Evolutionary conservation across 2,113 vertebrate genomes (phyloP), one percentile per base, ranked within the genome.

Genomic region (Thunnus maccoyii): DNA sequence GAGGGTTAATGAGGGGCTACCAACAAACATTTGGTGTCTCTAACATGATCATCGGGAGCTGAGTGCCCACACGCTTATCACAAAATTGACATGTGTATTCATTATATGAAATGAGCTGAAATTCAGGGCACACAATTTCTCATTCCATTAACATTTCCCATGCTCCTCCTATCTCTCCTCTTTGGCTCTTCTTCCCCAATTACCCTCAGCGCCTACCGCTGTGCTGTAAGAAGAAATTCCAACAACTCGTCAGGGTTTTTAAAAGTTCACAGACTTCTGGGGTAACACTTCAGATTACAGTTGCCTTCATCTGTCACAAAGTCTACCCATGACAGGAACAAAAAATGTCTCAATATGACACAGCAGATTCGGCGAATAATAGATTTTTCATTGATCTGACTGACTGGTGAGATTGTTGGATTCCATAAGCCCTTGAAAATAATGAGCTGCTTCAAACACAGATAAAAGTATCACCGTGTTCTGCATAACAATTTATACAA

Each of bases 391-490:
- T 64, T 80, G 82, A 81, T 84, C 70, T 78, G 67, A 83, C 60
- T 60, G 78, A 75, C 73, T 67, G 7, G 4, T 1, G 64, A 73
- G 67, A 54, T 54, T 66, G 66, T 67, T 61, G 62, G n/a, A 64
- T 80, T 79, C 36, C 25, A 51, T 20, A 44, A 82, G 73, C 75
- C 20, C 57, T 71, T 54, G 50, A 55, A 90, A 86, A 87, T 84
- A 84, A 91, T 80, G 86, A 88, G 76, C 54, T 36, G 64, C 70
- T 80, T 77, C 75, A 82, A 68, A 72, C 71, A 5, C 27, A 86
- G 51, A 84, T 79, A 78, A 51, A 85, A 62, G 44, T 67, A 75
- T 60, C 27, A 25, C 20, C 8, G 54, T 52, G 63, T 54, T 82
- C 71, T 69, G 72, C 65, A 74, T 81, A 78, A 79, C 56, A 64